Base-by-base conservation (phyloP, 2,797 vertebrate species). In the Pteropus rufus region DNA sequence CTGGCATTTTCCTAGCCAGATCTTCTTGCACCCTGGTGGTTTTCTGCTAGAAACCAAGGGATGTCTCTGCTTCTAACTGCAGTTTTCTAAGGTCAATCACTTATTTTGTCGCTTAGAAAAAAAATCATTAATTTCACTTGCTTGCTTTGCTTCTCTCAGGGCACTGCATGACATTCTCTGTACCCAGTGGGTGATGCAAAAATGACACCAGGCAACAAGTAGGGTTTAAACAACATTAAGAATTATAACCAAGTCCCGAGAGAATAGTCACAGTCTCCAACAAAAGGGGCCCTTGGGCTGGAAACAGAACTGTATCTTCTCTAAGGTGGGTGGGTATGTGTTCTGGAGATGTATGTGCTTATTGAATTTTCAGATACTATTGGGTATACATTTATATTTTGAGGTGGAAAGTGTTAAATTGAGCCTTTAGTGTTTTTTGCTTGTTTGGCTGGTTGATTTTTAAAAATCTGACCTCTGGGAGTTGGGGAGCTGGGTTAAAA, bases 41-140 rank as follows among this genome's bases (percentile, higher is more conserved):
- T 77, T 95, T 91, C 93, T 87, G 54, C 81, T 82, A 95, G 56
- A 69, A 89, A 62, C 12, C 69, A 24, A 18, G 34, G 58, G 56
- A 49, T 76, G n/a, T 52, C 80, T 90, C 44, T 92, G 77, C 31
- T 95, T 77, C 77, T 75, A 79, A 75, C 26, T 60, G 49, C 36
- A 67, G 31, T 79, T 88, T 83, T 77, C 70, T 91, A 79, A 92
- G 62, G 56, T 67, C 90, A 86, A 58, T 16, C 7, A 31, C 46
- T 10, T 23, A 14, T 93, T 41, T 70, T 60, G 36, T 89, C 29
- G 7, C 39, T 94, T 77, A 73, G 79, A 3, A 36, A 26, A 73
- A 85, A 64, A 85, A 44, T 49, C 4, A 49, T 26, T 67, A 29
- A 11, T 72, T 62, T 29, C 58, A n/a, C 31, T 87, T 96, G 64